Conservation (phyloP, 2,797 vertebrate species). For the Lemur catta region DNA sequence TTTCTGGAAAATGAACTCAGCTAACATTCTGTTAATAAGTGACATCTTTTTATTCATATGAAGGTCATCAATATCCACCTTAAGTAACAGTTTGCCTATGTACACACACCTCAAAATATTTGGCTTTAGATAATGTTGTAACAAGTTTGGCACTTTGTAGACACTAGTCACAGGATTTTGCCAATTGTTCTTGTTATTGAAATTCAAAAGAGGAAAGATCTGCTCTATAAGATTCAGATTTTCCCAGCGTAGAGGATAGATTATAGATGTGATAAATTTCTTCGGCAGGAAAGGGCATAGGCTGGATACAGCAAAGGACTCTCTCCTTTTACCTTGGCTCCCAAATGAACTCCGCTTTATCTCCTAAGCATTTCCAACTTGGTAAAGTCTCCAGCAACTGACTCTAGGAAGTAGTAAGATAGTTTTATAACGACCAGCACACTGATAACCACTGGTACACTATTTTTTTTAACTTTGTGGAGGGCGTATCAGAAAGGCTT, state of each 20-base stretch:
- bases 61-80: background rate
- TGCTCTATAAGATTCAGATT: background rate
- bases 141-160: background rate
- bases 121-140: slow-evolving; percentile 15
- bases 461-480: background rate
- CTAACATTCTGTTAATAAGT: background rate
- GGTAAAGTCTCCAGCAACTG: background rate
- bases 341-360: slow-evolving; percentile 24
- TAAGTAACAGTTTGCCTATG: background rate
- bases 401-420: background rate
- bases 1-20: background rate
- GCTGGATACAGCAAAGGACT: background rate
- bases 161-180: background rate
- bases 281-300: background rate
- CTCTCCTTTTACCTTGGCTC: background rate
- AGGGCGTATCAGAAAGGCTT: background rate
- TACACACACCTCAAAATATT: background rate
- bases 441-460: background rate
- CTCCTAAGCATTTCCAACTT: slow-evolving; percentile 39
- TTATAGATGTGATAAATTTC: slow-evolving; percentile 13
- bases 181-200: slow-evolving; percentile 21
- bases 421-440: background rate
- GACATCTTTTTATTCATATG: background rate
- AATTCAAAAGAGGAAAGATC: slow-evolving; percentile 39
- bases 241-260: background rate